A percentile compares a stretch with the other conserved stretches of the same genome.
phyloP scores from a whole-genome alignment of 35 echinoderm and acorn worm species.

The Ptychodera flava region DNA sequence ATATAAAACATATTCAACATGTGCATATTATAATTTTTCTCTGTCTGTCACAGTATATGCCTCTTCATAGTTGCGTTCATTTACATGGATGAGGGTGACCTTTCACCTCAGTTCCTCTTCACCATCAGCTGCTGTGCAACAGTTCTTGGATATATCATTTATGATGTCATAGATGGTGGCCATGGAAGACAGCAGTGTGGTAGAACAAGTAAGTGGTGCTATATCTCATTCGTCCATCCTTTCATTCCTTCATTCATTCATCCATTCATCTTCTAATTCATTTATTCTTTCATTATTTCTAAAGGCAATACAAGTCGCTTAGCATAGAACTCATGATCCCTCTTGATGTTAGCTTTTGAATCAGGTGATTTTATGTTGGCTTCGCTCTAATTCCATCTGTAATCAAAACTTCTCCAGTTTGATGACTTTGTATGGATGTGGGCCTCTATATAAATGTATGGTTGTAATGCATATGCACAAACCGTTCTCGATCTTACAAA shows the following conservation, averaged over 20 bases:
- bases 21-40: too few species aligned
- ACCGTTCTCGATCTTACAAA: too few species aligned
- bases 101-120: constrained; percentile 44
- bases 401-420: background rate
- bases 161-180: constrained; percentile 54
- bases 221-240: background rate
- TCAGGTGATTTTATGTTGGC: background rate
- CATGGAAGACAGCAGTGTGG: constrained; percentile 32
- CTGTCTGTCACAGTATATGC: constrained; percentile 56
- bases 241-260: background rate
- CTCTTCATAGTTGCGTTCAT: constrained; percentile 76
- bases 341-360: background rate
- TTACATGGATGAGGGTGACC: constrained; percentile 41
- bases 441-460: too few species aligned
- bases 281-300: background rate
- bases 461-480: too few species aligned
- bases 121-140: constrained; percentile 13
- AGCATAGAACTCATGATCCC: background rate
- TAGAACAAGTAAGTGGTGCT: constrained; percentile 51
- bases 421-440: too few species aligned
- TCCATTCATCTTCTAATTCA: background rate
- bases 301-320: background rate
- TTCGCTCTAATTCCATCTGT: background rate
- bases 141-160: constrained; percentile 43
- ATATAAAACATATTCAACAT: too few species aligned